Evolutionary conservation across 2,113 vertebrate species (phyloP).

Genomic region (Pristiophorus japonicus): DNA sequence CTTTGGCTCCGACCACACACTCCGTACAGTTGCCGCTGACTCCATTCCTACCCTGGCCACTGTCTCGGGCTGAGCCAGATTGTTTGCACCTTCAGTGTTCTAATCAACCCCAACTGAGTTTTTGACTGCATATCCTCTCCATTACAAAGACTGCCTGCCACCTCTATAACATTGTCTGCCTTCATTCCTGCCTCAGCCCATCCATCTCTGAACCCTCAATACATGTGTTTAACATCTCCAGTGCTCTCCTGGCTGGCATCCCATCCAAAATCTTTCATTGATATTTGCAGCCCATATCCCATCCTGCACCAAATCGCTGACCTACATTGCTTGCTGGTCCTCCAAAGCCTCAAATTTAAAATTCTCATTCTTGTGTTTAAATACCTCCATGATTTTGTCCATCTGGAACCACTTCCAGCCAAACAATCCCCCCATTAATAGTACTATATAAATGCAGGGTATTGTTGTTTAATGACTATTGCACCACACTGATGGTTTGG

Average conservation of each 20-base stretch:
- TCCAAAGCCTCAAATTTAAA: not conserved
- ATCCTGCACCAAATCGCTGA: not conserved
- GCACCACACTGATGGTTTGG: not conserved
- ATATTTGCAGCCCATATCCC: too few relatives aligned
- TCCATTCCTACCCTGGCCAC: not conserved
- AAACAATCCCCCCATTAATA: not conserved
- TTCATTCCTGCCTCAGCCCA: too few relatives aligned
- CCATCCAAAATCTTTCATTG: too few relatives aligned
- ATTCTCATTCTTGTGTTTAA: not conserved
- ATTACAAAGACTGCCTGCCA: too few relatives aligned
- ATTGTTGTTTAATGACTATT: not conserved
- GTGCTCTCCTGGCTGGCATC: too few relatives aligned
- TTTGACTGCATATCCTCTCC: too few relatives aligned
- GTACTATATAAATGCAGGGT: too few relatives aligned
- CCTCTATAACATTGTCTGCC: too few relatives aligned
- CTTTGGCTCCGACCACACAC: not conserved
- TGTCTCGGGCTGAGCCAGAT: not conserved
- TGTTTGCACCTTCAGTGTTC: not conserved
- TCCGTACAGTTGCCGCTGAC: not conserved
- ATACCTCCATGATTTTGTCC: not conserved
- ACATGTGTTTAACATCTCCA: too few relatives aligned
- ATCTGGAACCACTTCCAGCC: not conserved
- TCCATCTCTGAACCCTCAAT: too few relatives aligned
- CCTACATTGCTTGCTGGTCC: not conserved
- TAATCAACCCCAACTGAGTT: too few relatives aligned